Conservation (phyloP, 2,113 vertebrate genomes). For the Micronisus gabar region DNA sequence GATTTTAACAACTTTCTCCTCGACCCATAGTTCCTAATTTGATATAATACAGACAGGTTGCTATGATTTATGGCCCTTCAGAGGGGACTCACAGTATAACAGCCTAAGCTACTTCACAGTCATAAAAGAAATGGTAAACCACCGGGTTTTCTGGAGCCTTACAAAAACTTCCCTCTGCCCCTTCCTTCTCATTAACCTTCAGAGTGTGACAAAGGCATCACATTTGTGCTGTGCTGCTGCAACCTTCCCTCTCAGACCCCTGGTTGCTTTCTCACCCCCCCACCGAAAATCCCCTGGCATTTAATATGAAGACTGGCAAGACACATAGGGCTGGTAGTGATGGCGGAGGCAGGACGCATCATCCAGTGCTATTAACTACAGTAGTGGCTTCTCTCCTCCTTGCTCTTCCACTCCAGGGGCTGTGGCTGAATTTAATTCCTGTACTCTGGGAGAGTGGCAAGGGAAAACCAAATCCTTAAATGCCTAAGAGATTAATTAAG, state of each 20-base stretch:
- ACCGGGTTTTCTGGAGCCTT: neutral
- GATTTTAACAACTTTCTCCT: neutral
- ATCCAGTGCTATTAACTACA: neutral
- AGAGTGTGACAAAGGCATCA: neutral
- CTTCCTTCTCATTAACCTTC: neutral
- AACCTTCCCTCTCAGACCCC: neutral
- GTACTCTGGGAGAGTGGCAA: neutral
- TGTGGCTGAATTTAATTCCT: neutral
- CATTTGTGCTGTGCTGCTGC: neutral
- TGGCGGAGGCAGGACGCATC: neutral
- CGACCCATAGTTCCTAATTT: neutral
- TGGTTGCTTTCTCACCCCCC: neutral
- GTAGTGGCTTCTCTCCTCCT: neutral
- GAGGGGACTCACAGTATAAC: neutral
- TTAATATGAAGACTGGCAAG: neutral
- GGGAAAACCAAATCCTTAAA: neutral
- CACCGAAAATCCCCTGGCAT: neutral
- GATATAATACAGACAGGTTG: neutral
- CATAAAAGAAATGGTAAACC: neutral
- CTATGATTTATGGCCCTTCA: neutral
- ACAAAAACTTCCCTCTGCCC: neutral
- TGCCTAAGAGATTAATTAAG: neutral
- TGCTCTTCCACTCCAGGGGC: neutral
- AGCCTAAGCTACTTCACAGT: neutral
- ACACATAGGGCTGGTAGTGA: neutral